Evolutionary conservation across 2,797 vertebrate genomes (phyloP).

Genomic region (Limosa lapponica): DNA sequence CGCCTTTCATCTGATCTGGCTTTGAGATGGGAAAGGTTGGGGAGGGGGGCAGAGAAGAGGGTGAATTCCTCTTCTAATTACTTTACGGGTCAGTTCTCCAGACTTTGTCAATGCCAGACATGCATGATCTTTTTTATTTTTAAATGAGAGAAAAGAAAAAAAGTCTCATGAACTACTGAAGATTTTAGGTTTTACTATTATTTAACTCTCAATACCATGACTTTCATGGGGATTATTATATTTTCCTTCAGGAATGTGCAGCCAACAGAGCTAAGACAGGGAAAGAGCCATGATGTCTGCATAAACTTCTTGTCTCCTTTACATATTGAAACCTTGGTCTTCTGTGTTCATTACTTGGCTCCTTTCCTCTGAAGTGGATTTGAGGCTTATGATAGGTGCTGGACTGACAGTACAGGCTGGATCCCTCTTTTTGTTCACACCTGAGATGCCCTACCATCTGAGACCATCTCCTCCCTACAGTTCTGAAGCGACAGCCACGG

Average conservation of each 20-base stretch:
- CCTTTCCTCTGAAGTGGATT: neutral
- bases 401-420: neutral
- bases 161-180: slow-evolving; percentile 24
- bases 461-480: neutral
- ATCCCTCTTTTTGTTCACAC: neutral
- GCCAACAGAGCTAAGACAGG: neutral
- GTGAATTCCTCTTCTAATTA: slow-evolving; percentile 93
- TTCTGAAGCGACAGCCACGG: neutral
- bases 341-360: neutral
- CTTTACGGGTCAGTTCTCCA: slow-evolving; percentile 90
- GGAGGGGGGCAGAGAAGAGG: slow-evolving; percentile 71
- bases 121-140: slow-evolving; percentile 79
- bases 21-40: slow-evolving; percentile 72
- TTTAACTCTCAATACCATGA: neutral
- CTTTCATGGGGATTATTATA: neutral
- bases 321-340: neutral
- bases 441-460: neutral
- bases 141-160: slow-evolving; percentile 63
- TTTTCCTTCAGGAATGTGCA: neutral
- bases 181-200: neutral
- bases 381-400: neutral
- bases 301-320: neutral
- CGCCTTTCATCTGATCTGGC: slow-evolving; percentile 89
- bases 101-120: slow-evolving; percentile 89
- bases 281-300: neutral